phyloP scores from a whole-genome alignment of 2,888 invertebrate species.

The Nephrotoma appendiculata region DNA sequence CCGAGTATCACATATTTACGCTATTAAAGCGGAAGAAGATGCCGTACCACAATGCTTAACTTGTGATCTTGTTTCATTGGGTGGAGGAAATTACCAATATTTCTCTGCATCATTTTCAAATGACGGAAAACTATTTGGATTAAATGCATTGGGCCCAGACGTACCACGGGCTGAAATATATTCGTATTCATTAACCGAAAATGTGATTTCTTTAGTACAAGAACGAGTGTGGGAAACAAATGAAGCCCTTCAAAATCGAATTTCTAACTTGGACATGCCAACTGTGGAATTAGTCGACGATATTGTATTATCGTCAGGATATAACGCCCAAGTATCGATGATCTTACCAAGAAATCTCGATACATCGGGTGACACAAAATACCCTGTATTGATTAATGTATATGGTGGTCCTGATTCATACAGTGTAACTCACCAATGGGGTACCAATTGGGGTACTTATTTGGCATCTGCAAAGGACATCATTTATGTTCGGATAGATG shows the following conservation, averaged over 20 bases:
- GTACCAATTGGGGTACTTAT: constrained; percentile 76
- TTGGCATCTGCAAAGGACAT: constrained; percentile 69
- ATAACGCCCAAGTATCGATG: constrained; percentile 56
- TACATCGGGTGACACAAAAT: constrained; percentile 46
- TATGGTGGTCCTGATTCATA: constrained; percentile 88
- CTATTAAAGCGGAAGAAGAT: constrained; percentile 40
- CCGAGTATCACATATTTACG: constrained; percentile 67
- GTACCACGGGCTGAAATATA: constrained; percentile 60
- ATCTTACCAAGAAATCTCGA: constrained; percentile 59
- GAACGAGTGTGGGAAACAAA: constrained; percentile 52
- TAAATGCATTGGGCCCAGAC: constrained; percentile 73
- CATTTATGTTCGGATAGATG: constrained; percentile 81
- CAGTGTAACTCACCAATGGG: constrained; percentile 65
- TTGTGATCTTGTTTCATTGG: constrained; percentile 37
- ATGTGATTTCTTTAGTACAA: constrained; percentile 14
- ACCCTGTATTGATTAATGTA: constrained; percentile 74
- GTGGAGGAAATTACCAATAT: constrained; percentile 23
- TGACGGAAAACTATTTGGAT: constrained; percentile 48
- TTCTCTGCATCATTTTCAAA: constrained; percentile 48
- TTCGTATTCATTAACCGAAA: constrained; percentile 15
- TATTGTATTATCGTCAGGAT: constrained; percentile 47
- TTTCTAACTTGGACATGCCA: constrained; percentile 40
- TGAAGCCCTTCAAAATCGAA: constrained; percentile 34
- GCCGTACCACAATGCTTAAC: constrained; percentile 52
- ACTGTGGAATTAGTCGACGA: constrained; percentile 40